These are phyloP conservation scores for Fistularia commersonii DNA, from an alignment of 2,797 vertebrate genomes.

Conservation along the genomic window DNA sequence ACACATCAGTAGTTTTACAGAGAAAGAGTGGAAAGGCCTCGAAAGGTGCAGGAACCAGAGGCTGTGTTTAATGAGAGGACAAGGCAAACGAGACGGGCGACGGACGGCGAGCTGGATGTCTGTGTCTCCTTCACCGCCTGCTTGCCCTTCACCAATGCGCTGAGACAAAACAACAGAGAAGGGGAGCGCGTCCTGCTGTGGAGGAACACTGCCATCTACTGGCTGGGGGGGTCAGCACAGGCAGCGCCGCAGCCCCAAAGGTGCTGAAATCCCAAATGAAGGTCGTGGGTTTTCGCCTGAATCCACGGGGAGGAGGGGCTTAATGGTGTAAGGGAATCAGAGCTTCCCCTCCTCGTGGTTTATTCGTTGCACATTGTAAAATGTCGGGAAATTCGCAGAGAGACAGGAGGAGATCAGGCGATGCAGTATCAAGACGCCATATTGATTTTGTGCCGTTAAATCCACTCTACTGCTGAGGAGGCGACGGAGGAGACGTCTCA, in stretches of 20 bases:
- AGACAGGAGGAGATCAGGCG: background rate
- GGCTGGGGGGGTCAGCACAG: conserved; percentile 6
- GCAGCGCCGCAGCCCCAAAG: background rate
- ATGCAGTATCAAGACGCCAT: conserved; percentile 9
- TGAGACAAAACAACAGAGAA: conserved; percentile 10
- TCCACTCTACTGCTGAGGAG: conserved; percentile 22
- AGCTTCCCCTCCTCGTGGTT: background rate
- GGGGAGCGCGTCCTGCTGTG: conserved; percentile 20
- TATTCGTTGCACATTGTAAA: background rate
- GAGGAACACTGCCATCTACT: conserved; percentile 74
- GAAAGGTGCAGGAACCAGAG: no score
- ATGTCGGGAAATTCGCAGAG: background rate
- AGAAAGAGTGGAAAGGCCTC: no score
- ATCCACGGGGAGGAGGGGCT: no score
- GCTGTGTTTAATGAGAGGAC: no score
- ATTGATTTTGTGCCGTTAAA: conserved; percentile 20
- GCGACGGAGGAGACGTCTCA: conserved; percentile 16
- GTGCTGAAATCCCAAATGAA: no score
- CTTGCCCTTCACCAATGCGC: conserved; percentile 22
- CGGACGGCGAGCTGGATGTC: background rate
- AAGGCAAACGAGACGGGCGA: no score
- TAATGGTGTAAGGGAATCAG: background rate
- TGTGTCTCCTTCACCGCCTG: conserved; percentile 16
- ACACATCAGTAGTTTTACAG: no score
- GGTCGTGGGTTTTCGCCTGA: no score